Evolutionary conservation across 2,113 vertebrate species (phyloP).

Genomic region (Lasiurus cinereus): DNA sequence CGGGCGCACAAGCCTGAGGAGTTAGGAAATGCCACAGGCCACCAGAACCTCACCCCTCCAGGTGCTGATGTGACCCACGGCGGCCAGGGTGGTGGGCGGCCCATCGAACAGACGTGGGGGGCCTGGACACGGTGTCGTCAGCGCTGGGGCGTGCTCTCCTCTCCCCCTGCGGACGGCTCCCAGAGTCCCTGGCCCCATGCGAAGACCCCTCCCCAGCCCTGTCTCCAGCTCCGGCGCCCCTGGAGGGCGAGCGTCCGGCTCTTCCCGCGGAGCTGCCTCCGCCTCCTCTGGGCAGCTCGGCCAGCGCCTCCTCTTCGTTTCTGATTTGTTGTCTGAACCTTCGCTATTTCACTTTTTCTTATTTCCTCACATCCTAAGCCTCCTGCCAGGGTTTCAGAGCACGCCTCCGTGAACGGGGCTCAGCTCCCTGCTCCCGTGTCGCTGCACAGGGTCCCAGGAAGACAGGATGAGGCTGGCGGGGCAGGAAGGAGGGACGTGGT

Average conservation of each 20-base stretch:
- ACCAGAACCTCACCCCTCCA: accelerated
- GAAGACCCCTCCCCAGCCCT: not conserved
- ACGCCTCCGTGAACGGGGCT: not conserved
- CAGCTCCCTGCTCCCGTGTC: not conserved
- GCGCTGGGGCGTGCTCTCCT: accelerated
- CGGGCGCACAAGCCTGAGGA: accelerated
- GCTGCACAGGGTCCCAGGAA: not conserved
- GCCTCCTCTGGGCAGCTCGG: accelerated
- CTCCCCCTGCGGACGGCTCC: accelerated
- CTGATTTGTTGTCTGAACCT: not conserved
- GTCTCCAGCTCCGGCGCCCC: too few species aligned
- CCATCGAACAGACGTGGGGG: too few species aligned
- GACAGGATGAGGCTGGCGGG: not conserved
- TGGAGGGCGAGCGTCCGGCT: accelerated
- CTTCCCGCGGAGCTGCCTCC: accelerated
- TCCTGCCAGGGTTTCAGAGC: not conserved
- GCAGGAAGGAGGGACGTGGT: not conserved
- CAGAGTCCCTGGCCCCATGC: not conserved
- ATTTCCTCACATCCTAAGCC: not conserved
- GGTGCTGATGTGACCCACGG: accelerated
- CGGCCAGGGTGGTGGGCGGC: accelerated
- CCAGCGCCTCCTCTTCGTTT: not conserved
- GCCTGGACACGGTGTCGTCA: accelerated
- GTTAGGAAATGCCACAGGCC: accelerated
- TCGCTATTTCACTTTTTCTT: not conserved